Conservation (phyloP, 2,888 invertebrate species). For the Torymus texanus region DNA sequence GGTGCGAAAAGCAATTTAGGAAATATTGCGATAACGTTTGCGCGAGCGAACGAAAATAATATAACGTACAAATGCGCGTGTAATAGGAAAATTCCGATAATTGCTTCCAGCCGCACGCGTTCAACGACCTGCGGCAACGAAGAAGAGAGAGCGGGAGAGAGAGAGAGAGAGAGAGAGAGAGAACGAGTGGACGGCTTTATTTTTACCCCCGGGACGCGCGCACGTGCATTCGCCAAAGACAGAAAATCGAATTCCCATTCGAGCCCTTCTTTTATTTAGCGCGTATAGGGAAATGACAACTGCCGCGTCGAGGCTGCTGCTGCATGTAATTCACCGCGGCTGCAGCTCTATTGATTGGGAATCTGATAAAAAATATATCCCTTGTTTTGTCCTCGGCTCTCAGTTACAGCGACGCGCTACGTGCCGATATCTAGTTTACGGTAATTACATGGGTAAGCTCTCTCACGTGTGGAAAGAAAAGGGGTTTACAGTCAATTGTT, state of each 20-base stretch:
- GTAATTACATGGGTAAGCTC: not conserved
- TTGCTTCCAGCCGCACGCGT: slow-evolving; percentile 12
- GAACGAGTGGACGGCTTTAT: slow-evolving; percentile 22
- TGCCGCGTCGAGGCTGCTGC: not conserved
- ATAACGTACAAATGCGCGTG: slow-evolving; percentile 14
- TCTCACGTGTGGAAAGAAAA: not conserved
- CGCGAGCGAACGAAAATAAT: not conserved
- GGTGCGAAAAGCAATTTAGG: not conserved
- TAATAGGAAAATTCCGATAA: slow-evolving; percentile 40
- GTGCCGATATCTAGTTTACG: too few relatives aligned
- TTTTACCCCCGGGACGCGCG: not conserved
- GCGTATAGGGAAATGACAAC: slow-evolving; percentile 13
- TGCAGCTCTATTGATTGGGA: not conserved
- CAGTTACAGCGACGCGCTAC: too few relatives aligned
- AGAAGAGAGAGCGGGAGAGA: too few relatives aligned
- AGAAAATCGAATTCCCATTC: slow-evolving; percentile 40
- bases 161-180: slow-evolving; percentile 7
- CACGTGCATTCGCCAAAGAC: not conserved
- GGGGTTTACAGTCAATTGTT: not conserved
- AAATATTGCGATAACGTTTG: not conserved
- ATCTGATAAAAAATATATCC: slow-evolving; percentile 10
- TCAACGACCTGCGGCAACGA: slow-evolving; percentile 10
- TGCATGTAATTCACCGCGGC: too few relatives aligned
- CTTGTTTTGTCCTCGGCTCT: too few relatives aligned
- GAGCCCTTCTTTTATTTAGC: slow-evolving; percentile 32